phyloP scores from a whole-genome alignment of 2,113 vertebrate genomes.

The Leucoraja erinaceus region DNA sequence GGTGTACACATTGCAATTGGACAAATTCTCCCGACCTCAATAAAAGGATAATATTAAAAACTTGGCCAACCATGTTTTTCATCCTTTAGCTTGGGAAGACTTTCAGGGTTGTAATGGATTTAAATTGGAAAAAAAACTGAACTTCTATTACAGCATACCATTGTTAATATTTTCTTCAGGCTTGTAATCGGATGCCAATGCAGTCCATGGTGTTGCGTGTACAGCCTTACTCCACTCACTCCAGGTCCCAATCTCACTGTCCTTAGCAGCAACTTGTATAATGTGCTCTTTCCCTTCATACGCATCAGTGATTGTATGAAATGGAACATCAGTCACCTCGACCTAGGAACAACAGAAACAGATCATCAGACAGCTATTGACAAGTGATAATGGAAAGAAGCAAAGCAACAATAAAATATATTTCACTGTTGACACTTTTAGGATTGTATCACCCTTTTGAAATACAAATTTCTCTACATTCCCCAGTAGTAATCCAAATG shows the following conservation, averaged over 20 bases:
- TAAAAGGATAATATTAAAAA: slow-evolving; percentile 49
- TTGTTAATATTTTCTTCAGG: slow-evolving; percentile 69
- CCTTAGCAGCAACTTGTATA: slow-evolving; percentile 94
- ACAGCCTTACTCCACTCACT: slow-evolving; percentile 94
- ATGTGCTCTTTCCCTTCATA: slow-evolving; percentile 93
- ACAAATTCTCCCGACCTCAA: slow-evolving; percentile 47
- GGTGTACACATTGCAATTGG: slow-evolving; percentile 36
- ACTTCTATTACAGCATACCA: slow-evolving; percentile 44
- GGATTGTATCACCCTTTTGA: not conserved
- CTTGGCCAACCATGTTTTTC: slow-evolving; percentile 42
- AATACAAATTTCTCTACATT: not conserved
- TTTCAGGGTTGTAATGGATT: not conserved
- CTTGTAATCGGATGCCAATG: slow-evolving; percentile 60
- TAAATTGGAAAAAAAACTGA: fast-evolving
- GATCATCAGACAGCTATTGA: not conserved
- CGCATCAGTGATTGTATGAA: slow-evolving; percentile 87
- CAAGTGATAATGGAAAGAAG: not conserved
- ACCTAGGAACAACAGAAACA: slow-evolving; percentile 59
- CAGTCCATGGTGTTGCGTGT: slow-evolving; percentile 88
- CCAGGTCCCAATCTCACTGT: slow-evolving; percentile 93
- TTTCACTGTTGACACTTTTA: not conserved
- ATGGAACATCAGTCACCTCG: slow-evolving; percentile 83
- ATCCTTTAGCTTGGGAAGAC: slow-evolving; percentile 22
- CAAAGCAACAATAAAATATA: not conserved
- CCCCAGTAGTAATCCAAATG: not conserved